Base-by-base conservation (phyloP, 2,888 invertebrate genomes). In the Eurytoma californica region DNA sequence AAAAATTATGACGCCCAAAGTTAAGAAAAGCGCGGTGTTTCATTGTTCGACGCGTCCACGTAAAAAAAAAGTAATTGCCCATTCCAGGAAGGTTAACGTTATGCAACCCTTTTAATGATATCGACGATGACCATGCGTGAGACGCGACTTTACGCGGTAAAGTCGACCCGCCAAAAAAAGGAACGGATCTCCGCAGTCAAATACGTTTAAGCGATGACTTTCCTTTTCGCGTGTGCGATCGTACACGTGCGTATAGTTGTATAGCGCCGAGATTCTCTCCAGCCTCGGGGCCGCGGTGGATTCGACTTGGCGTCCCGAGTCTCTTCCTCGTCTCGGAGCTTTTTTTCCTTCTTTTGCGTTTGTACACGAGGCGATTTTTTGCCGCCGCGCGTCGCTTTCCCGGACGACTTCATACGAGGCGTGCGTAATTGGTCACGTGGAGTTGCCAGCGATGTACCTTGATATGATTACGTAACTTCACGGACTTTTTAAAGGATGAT, bases 91-190 rank as follows among this genome's bases (percentile, higher is more conserved):
- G 61, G 70, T 57, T 57, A 2, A 16, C 72, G 30, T 78, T 73
- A 68, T 68, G 68, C 51, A 68, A 68, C n/a, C 55, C 51, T 67
- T 60, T 39, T 63, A 30, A 63, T 39, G 18, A 77, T 67, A 65
- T 60, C 66, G 77, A 60, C 39, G 63, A 30, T 68, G 73, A 73
- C 73, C 68, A 72, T 68, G 72, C 72, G 72, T 30, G 61, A 49
- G 67, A 57, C 14, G 72, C 16, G 57, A 68, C 63, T 73, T 77
- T 69, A 69, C 73, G n/a, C 61, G 24, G 20, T 57, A 4, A 47
- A 55, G 47, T 60, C 30, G 12, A 3, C 39, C 63, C 47, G 20
- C 24, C n/a, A 16, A n/a, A 30, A n/a, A 63, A 39, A 63, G 39
- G n/a, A 9, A 30, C 24, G 39, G 39, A 39, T 39, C 39, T 39